These are phyloP conservation scores for Platycheirus rosarum DNA, from an alignment of 2,888 invertebrate species.

Conservation along the genomic window DNA sequence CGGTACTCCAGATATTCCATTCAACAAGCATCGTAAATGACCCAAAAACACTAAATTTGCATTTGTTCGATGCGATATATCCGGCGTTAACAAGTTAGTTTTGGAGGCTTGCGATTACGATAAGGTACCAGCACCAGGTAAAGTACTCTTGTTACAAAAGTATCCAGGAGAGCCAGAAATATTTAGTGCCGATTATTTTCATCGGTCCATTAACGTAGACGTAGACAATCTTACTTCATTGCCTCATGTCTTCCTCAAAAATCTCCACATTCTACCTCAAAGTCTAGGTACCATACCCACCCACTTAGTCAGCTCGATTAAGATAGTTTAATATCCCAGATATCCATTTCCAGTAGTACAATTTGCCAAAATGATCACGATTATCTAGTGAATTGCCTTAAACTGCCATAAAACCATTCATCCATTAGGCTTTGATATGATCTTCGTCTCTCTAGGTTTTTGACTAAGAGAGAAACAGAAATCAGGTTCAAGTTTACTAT, in stretches of 20 bases:
- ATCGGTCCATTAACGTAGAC: too few species aligned
- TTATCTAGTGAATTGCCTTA: slow-evolving; percentile 28
- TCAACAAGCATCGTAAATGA: too few species aligned
- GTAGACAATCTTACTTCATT: too few species aligned
- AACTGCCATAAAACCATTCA: slow-evolving; percentile 47
- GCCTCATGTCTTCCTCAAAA: too few species aligned
- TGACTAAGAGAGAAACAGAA: slow-evolving; percentile 12
- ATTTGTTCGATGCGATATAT: too few species aligned
- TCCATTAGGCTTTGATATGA: slow-evolving; percentile 24
- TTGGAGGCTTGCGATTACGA: too few species aligned
- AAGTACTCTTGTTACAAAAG: slow-evolving; percentile 3
- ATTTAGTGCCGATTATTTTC: too few species aligned
- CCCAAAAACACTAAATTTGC: too few species aligned
- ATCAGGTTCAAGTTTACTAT: slow-evolving; percentile 70
- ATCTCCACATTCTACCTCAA: neutral
- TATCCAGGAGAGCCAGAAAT: neutral
- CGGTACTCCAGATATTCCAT: too few species aligned
- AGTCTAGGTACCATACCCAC: too few species aligned
- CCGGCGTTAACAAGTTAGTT: too few species aligned
- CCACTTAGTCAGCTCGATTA: neutral
- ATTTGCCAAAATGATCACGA: slow-evolving; percentile 55
- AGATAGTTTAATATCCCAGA: slow-evolving; percentile 27
- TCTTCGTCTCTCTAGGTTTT: neutral
- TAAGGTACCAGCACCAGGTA: too few species aligned
- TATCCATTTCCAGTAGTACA: slow-evolving; percentile 46